Conservation (phyloP, 2,113 vertebrate genomes). For the Sylvia atricapilla region DNA sequence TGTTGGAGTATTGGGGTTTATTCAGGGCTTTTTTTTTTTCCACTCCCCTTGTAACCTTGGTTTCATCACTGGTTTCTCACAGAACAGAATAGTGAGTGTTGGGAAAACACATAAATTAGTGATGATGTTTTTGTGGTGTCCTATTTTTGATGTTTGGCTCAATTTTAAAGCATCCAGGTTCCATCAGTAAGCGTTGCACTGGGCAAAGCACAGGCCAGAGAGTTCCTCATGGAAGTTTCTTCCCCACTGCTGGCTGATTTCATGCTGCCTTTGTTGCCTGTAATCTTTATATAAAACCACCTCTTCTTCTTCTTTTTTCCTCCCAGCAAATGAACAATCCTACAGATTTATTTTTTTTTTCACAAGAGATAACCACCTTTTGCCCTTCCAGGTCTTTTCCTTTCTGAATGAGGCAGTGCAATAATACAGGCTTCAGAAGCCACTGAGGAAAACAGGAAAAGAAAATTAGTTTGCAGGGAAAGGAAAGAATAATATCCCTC, state of each 20-base stretch:
- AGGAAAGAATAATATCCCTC: not conserved
- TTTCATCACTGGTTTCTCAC: not conserved
- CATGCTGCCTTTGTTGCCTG: not conserved
- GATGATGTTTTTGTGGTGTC: not conserved
- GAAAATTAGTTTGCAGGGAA: not conserved
- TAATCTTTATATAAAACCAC: not conserved
- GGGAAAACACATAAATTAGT: not conserved
- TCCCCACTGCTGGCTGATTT: not conserved
- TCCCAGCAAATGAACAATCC: not conserved
- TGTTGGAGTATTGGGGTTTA: not conserved
- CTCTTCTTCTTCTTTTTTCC: not conserved
- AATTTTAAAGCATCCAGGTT: not conserved
- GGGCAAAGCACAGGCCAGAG: not conserved
- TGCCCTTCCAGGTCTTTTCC: not conserved
- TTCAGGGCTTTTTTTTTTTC: not conserved
- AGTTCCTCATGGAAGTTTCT: not conserved
- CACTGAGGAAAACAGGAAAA: not conserved
- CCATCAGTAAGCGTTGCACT: not conserved
- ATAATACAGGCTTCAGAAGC: not conserved
- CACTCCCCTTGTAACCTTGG: not conserved
- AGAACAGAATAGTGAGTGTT: not conserved
- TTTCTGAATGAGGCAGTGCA: not conserved
- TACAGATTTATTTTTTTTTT: not conserved
- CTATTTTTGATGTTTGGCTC: conserved; percentile 4
- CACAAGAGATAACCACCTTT: not conserved